Conservation (phyloP, 1,140 invertebrate species). For the Sinonovacula constricta region DNA sequence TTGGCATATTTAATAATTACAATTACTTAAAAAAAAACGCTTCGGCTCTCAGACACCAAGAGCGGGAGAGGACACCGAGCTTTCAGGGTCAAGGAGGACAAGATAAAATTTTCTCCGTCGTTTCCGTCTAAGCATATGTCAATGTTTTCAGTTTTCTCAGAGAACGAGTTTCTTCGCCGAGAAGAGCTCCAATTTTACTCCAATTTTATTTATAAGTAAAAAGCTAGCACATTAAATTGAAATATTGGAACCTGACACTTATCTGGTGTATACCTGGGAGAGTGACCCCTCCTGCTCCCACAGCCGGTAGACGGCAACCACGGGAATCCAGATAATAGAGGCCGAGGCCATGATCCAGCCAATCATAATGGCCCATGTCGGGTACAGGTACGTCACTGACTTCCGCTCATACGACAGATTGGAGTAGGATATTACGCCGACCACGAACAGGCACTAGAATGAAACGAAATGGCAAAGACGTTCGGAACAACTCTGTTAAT, state of each 20-base stretch:
- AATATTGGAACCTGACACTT: neutral
- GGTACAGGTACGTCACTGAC: slow-evolving; percentile 62
- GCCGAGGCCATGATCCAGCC: slow-evolving; percentile 69
- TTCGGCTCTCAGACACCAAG: too few relatives aligned
- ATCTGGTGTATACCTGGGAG: slow-evolving; percentile 55
- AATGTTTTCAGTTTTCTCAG: neutral
- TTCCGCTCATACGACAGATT: slow-evolving; percentile 80
- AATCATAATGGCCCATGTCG: slow-evolving; percentile 67
- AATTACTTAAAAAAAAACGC: too few relatives aligned
- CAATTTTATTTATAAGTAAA: neutral
- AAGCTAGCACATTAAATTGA: neutral
- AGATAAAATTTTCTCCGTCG: neutral
- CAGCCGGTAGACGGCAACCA: slow-evolving; percentile 62
- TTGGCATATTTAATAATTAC: too few relatives aligned
- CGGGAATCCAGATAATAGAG: slow-evolving; percentile 70
- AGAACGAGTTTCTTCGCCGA: neutral
- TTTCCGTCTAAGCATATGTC: neutral
- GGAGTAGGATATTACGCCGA: slow-evolving; percentile 81
- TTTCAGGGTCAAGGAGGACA: neutral
- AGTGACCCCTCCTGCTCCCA: slow-evolving; percentile 58
- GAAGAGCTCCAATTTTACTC: neutral
- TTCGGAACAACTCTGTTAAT: too few relatives aligned
- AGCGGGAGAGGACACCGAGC: too few relatives aligned
- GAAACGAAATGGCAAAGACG: neutral
- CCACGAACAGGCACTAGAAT: slow-evolving; percentile 82